A percentile compares a stretch with the other conserved stretches of the same genome.
Conservation (phyloP, 2,888 invertebrate species). For the Epinotia ramella region DNA sequence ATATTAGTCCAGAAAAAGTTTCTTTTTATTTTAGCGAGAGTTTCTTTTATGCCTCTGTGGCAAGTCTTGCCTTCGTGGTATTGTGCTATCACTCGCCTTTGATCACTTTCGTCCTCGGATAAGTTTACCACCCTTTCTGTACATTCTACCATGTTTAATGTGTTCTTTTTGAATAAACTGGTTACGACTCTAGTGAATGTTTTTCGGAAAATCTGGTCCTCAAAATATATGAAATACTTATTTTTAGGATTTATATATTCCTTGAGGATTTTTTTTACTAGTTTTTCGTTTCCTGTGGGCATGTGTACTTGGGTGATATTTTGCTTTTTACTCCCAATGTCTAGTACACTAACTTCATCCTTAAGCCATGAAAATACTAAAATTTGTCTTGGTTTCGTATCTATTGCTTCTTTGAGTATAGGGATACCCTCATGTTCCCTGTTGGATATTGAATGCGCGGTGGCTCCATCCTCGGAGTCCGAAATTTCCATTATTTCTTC, state of each 20-base stretch:
- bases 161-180: conserved; percentile 48
- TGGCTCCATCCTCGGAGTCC: no score
- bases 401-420: no score
- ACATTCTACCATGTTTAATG: conserved; percentile 45
- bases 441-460: no score
- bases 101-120: conserved; percentile 47
- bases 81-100: conserved; percentile 44
- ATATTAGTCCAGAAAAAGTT: conserved; percentile 50
- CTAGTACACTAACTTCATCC: no score
- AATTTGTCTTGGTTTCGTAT: no score
- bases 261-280: conserved; percentile 47
- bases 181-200: conserved; percentile 40
- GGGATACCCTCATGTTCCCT: no score
- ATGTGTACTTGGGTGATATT: no score
- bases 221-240: conserved; percentile 50
- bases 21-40: conserved; percentile 44
- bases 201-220: conserved; percentile 41
- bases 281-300: background rate
- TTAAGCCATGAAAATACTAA: no score
- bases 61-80: conserved; percentile 51
- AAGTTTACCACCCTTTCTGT: conserved; percentile 39
- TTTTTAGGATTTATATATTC: conserved; percentile 38
- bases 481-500: no score
- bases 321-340: no score
- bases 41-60: conserved; percentile 52